A percentile compares a stretch with the other conserved stretches of the same genome.
Evolutionary conservation across 2,888 invertebrate genomes (phyloP).

Genomic region (Parapristionchus giblindavisi): DNA sequence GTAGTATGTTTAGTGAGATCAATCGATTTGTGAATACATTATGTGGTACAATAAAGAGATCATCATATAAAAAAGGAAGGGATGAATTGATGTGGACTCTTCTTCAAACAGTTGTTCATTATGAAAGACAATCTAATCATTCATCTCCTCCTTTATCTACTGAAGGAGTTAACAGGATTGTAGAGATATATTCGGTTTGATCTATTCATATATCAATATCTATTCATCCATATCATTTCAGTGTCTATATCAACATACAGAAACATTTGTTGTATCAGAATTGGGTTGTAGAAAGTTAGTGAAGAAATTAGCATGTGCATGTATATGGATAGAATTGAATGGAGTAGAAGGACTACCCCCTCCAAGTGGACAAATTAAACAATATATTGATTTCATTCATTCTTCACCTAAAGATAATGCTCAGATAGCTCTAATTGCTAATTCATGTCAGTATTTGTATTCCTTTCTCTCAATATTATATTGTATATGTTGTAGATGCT

Average conservation of each 20-base stretch:
- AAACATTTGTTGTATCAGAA: too few species aligned
- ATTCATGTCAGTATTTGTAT: slow-evolving; percentile 53
- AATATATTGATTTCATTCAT: slow-evolving; percentile 45
- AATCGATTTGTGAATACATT: slow-evolving; percentile 41
- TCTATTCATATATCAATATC: too few species aligned
- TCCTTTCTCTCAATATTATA: too few species aligned
- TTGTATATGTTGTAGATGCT: too few species aligned
- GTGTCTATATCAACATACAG: too few species aligned
- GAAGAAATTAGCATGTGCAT: slow-evolving; percentile 51
- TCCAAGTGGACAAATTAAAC: background rate
- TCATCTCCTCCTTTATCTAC: too few species aligned
- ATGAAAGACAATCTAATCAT: slow-evolving; percentile 77
- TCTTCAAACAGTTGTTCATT: slow-evolving; percentile 94
- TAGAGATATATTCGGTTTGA: background rate
- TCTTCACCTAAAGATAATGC: slow-evolving; percentile 45
- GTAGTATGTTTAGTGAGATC: slow-evolving; percentile 39
- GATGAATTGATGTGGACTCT: slow-evolving; percentile 99
- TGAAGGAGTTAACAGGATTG: too few species aligned
- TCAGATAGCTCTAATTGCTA: slow-evolving; percentile 58
- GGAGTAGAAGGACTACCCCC: slow-evolving; percentile 33
- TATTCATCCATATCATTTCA: too few species aligned
- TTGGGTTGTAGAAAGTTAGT: too few species aligned
- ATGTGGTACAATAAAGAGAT: slow-evolving; percentile 36
- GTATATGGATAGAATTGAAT: slow-evolving; percentile 49
- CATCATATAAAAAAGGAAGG: slow-evolving; percentile 80